Evolutionary conservation across 2,888 invertebrate species (phyloP).

Genomic region (Hololepta plana): DNA sequence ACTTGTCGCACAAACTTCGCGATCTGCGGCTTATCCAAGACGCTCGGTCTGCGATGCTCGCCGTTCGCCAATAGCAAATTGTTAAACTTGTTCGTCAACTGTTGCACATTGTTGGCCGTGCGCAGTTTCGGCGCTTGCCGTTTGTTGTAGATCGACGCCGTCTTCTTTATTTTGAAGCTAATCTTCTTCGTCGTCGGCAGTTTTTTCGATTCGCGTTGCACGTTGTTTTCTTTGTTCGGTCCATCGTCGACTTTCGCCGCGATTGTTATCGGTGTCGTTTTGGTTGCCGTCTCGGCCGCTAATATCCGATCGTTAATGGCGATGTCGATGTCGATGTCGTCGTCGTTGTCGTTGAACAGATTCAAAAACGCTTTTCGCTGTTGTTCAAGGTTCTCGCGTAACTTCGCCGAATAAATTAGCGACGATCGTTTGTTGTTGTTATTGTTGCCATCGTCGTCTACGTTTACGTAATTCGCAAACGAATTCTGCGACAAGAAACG

Average conservation of each 20-base stretch:
- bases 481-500: no score
- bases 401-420: conserved; percentile 8
- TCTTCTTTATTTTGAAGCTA: conserved; percentile 40
- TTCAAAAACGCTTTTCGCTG: conserved; percentile 18
- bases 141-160: conserved; percentile 27
- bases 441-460: no score
- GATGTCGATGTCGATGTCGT: conserved; percentile 4
- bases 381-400: conserved; percentile 14
- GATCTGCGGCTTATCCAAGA: conserved; percentile 36
- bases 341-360: conserved; percentile 9
- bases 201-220: background rate
- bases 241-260: conserved; percentile 3
- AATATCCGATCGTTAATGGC: conserved; percentile 1
- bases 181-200: conserved; percentile 29
- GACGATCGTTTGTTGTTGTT: conserved; percentile 3
- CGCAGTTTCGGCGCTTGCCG: conserved; percentile 26
- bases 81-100: conserved; percentile 51
- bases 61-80: conserved; percentile 38
- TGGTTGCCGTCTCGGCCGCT: conserved; percentile 1
- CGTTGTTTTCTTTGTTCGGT: conserved; percentile 10
- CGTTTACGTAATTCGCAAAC: no score
- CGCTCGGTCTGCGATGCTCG: conserved; percentile 25
- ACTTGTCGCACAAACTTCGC: no score
- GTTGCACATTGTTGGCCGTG: conserved; percentile 41
- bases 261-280: no score